Conservation (phyloP, 1,140 invertebrate genomes). For the Augochlora pura region DNA sequence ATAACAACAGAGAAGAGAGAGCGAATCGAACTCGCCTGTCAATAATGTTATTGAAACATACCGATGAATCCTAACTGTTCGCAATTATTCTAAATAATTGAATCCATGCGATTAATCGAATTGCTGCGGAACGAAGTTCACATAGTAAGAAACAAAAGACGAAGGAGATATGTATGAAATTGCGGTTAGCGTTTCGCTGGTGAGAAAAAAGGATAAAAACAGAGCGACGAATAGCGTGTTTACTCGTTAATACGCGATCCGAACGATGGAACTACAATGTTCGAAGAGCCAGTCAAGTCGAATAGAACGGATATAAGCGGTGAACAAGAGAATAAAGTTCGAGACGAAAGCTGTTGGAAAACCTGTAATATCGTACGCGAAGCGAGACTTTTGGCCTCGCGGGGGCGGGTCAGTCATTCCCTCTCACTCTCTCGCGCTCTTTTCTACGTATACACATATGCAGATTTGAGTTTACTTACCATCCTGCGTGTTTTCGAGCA, state of each 20-base stretch:
- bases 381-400: conserved; percentile 52
- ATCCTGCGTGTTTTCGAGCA: conserved; percentile 93
- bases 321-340: not conserved
- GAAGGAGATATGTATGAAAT: not conserved
- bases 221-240: not conserved
- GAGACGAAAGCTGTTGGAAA: conserved; percentile 26
- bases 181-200: not conserved
- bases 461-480: conserved; percentile 81
- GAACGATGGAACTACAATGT: no score
- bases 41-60: conserved; percentile 47
- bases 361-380: conserved; percentile 54
- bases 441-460: conserved; percentile 38
- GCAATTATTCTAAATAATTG: not conserved
- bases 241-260: not conserved
- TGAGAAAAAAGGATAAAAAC: conserved; percentile 38
- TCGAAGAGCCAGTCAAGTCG: not conserved
- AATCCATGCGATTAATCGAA: not conserved
- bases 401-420: conserved; percentile 60
- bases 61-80: not conserved
- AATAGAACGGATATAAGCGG: not conserved
- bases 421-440: conserved; percentile 28
- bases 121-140: not conserved
- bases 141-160: not conserved
- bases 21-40: conserved; percentile 57
- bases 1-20: conserved; percentile 62